Conservation (phyloP, 2,113 vertebrate genomes). For the Patagioenas fasciata region DNA sequence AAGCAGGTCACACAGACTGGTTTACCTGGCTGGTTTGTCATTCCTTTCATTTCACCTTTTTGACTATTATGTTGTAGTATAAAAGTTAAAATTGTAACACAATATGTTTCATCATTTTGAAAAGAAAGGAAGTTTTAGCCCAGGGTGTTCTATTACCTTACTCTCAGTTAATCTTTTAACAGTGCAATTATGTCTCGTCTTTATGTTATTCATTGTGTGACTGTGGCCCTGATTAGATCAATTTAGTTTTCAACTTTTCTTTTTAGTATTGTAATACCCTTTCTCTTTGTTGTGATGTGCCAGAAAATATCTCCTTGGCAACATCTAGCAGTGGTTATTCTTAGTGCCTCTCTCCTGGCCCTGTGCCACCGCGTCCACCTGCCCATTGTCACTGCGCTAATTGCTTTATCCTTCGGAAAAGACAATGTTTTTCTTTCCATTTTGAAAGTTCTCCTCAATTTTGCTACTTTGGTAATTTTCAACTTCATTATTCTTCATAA, state of each 20-base stretch:
- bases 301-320: constrained; percentile 44
- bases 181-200: constrained; percentile 37
- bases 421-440: not conserved
- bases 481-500: not conserved
- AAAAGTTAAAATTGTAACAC: not conserved
- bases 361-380: not conserved
- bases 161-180: constrained; percentile 34
- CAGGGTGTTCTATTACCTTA: not conserved
- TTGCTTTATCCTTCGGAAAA: not conserved
- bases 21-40: constrained; percentile 1
- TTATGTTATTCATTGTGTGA: not conserved
- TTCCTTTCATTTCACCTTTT: not conserved
- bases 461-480: not conserved
- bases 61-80: not conserved
- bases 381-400: constrained; percentile 11
- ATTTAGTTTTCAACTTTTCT: constrained; percentile 36
- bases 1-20: not conserved
- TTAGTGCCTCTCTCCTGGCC: not conserved
- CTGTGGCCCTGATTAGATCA: constrained; percentile 13
- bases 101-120: not conserved
- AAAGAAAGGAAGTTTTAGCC: not conserved
- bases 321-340: constrained; percentile 4
- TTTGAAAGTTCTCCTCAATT: not conserved
- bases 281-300: constrained; percentile 20
- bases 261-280: constrained; percentile 36